Conservation (phyloP, 2,797 vertebrate genomes). For the Peromyscus aztecus region DNA sequence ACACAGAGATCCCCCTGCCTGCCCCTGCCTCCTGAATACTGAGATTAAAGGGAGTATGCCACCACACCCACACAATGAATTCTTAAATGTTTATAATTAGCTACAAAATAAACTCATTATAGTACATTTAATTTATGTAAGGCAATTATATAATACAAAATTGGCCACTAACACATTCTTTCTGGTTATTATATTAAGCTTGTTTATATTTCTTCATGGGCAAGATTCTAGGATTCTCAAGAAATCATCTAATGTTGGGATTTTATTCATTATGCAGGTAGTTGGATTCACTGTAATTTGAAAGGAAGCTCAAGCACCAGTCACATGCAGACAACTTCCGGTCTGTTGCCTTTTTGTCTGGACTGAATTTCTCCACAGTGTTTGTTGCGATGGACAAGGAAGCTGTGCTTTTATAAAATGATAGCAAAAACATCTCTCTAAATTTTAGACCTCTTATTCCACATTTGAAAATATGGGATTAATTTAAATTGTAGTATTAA, state of each 20-base stretch:
- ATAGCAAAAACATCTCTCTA: background rate
- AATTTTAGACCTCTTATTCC: background rate
- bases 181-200: background rate
- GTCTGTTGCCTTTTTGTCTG: constrained; percentile 19
- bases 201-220: background rate
- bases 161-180: background rate
- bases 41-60: background rate
- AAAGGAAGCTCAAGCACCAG: background rate
- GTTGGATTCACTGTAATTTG: background rate
- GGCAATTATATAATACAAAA: background rate
- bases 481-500: background rate
- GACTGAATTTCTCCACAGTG: background rate
- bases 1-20: background rate
- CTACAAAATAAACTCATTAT: constrained; percentile 38
- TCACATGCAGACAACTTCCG: background rate
- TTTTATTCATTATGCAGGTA: background rate
- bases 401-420: background rate
- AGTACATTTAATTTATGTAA: constrained; percentile 50
- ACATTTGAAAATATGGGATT: background rate
- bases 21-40: background rate
- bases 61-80: background rate
- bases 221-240: background rate
- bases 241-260: background rate
- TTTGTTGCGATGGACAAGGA: background rate
- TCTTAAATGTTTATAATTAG: constrained; percentile 48